phyloP scores from a whole-genome alignment of 2,113 vertebrate species.

The Lampris incognitus region DNA sequence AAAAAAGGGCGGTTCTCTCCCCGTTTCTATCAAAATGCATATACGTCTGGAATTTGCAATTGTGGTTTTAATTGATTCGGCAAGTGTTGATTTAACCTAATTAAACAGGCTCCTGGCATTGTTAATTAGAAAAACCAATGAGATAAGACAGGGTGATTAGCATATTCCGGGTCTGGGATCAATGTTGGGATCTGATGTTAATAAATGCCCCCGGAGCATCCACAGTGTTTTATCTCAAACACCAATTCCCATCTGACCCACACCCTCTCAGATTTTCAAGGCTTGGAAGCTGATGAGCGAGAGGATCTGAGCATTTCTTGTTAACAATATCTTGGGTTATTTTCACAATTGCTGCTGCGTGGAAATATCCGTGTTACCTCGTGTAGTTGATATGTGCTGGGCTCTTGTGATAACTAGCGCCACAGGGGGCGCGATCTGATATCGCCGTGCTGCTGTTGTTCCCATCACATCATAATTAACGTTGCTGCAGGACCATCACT shows the following conservation, averaged over 20 bases:
- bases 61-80: slow-evolving; percentile 44
- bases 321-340: not conserved
- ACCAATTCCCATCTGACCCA: slow-evolving; percentile 1
- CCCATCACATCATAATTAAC: too few relatives aligned
- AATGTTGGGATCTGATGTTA: slow-evolving; percentile 43
- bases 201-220: slow-evolving; percentile 16
- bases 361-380: not conserved
- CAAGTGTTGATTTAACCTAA: slow-evolving; percentile 46
- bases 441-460: too few relatives aligned
- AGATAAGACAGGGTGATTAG: slow-evolving; percentile 47
- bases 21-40: not conserved
- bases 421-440: too few relatives aligned
- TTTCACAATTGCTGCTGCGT: not conserved
- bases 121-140: slow-evolving; percentile 61
- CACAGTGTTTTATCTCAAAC: not conserved
- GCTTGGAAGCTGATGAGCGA: not conserved
- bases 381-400: not conserved
- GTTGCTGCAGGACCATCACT: too few relatives aligned
- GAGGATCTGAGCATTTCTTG: not conserved
- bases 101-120: slow-evolving; percentile 44
- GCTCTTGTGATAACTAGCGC: too few relatives aligned
- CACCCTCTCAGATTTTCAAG: not conserved
- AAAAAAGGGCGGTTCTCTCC: not conserved
- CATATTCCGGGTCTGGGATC: slow-evolving; percentile 38
- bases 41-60: not conserved